phyloP scores from a whole-genome alignment of 1,140 invertebrate species.

The Ips typographus region DNA sequence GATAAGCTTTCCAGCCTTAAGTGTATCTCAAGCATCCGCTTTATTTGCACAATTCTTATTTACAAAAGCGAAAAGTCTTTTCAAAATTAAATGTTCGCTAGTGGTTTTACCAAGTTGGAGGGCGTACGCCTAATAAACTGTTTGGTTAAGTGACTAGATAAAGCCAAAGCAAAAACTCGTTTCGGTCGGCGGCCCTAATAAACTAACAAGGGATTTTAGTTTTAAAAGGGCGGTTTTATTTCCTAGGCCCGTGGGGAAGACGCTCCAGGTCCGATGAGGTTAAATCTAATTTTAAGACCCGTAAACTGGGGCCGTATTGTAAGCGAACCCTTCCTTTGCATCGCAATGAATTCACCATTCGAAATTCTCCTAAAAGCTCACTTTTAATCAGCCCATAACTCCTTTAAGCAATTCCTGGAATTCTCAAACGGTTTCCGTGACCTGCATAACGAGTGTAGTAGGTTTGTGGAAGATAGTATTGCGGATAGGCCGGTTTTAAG shows the following conservation, averaged over 20 bases:
- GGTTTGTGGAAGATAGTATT: slow-evolving; percentile 6
- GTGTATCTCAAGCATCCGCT: background rate
- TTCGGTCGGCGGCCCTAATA: no score
- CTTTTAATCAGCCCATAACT: slow-evolving; percentile 34
- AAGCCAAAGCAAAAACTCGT: no score
- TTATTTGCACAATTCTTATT: background rate
- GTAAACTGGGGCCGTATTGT: slow-evolving; percentile 24
- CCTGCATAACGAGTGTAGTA: slow-evolving; percentile 14
- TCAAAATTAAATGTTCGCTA: background rate
- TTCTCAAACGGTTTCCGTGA: slow-evolving; percentile 24
- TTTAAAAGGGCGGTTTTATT: background rate
- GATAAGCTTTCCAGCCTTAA: background rate
- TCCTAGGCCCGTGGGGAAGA: background rate
- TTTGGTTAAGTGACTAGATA: no score
- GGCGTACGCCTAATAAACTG: no score
- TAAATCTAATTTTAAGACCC: slow-evolving; percentile 30
- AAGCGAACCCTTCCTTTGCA: slow-evolving; percentile 29
- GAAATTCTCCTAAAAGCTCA: slow-evolving; percentile 27
- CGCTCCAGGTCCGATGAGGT: slow-evolving; percentile 12
- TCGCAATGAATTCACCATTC: slow-evolving; percentile 24
- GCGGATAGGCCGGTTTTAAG: slow-evolving; percentile 7
- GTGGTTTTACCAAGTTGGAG: no score
- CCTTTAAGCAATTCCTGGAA: slow-evolving; percentile 25
- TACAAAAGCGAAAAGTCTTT: background rate
- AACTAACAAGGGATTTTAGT: no score